Evolutionary conservation across 2,888 invertebrate genomes (phyloP), one percentile per base, ranked within the genome.

Genomic region (Merodon equestris): DNA sequence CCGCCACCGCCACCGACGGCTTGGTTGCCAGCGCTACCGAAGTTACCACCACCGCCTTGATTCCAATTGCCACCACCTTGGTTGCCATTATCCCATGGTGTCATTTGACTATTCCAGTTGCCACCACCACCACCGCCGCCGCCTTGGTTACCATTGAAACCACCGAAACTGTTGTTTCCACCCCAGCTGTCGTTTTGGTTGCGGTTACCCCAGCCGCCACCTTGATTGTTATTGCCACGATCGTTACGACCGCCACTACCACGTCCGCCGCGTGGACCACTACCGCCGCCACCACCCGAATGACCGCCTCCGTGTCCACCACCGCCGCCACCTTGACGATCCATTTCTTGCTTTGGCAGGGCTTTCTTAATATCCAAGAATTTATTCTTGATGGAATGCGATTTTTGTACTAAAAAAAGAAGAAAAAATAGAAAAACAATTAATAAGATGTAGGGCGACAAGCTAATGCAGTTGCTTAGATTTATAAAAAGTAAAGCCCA

Each of bases 281-380:
- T 86, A 9, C 72, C 77, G 3, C 90, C 89, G 1, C 90, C 87
- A 0, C 89, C 88, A 1, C 90, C 90, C 9, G 91, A 90, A 0
- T 91, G 90, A 0, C 91, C 90, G 0, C 91, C 40, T 2, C 3
- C n/a, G 40, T 40, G 10, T 10, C 40, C 90, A 0, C 91, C 91
- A 1, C 90, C 90, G 1, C 90, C 89, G 5, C 90, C 89, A 7
- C 87, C 86, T 68, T 87, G 87, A 9, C 93, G 91, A 27, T 93
- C 93, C 93, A 96, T 95, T 86, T 96, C 96, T 45, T 94, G 93
- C 88, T 96, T 96, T 18, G 96, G 95, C 18, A 97, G 86, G 0
- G 97, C 97, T 88, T 97, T 97, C 87, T 97, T 97, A 0, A 97
- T 97, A 86, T 97, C 97, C 1, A 97, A 91, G 50, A 93, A 92